These are phyloP conservation scores for Cavia aperea DNA, from an alignment of 2,113 vertebrate species.

Conservation along the genomic window DNA sequence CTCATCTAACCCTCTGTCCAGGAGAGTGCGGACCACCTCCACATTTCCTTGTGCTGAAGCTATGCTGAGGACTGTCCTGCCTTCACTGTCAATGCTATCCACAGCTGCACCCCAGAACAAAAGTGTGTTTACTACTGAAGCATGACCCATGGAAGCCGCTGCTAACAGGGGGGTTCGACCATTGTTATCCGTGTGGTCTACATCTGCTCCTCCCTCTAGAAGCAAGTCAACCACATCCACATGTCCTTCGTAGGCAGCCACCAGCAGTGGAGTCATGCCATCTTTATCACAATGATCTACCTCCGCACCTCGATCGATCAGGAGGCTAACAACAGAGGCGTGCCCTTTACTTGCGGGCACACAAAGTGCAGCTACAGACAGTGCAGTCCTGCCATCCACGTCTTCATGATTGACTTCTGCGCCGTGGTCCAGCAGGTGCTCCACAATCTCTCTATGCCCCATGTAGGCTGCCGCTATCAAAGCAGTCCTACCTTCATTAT, in stretches of 20 bases:
- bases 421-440: conserved; percentile 93
- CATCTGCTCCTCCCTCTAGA: conserved; percentile 94
- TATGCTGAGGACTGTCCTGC: conserved; percentile 95
- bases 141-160: conserved; percentile 97
- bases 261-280: conserved; percentile 95
- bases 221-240: conserved; percentile 97
- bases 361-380: conserved; percentile 95
- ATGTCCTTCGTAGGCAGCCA: conserved; percentile 96
- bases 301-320: conserved; percentile 93
- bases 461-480: conserved; percentile 97
- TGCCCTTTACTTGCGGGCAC: conserved; percentile 97
- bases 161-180: conserved; percentile 95
- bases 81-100: conserved; percentile 96
- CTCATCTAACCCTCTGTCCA: conserved; percentile 97
- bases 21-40: conserved; percentile 95
- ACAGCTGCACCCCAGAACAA: conserved; percentile 98
- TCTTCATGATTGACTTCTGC: conserved; percentile 96
- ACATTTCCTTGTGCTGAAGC: conserved; percentile 97
- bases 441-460: conserved; percentile 96
- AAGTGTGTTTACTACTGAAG: conserved; percentile 93
- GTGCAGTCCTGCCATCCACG: conserved; percentile 92
- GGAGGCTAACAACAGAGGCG: conserved; percentile 91
- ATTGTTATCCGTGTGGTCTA: conserved; percentile 96
- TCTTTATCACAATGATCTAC: conserved; percentile 98
- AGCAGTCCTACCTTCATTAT: conserved; percentile 95